Evolutionary conservation across 2,888 invertebrate genomes (phyloP).

Genomic region (Lasioglossum zephyrum): DNA sequence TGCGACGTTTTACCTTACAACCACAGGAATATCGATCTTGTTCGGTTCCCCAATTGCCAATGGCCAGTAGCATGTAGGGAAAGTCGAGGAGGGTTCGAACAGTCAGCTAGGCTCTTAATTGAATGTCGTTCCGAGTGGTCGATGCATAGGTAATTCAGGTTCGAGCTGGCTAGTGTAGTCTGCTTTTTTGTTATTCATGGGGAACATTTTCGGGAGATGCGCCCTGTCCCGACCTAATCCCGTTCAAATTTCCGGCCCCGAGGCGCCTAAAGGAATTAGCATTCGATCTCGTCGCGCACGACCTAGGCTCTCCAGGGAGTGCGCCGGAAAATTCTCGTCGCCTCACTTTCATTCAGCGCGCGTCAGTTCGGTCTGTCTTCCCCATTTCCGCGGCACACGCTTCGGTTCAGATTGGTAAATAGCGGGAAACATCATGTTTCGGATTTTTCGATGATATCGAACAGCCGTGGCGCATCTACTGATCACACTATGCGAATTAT

Average conservation of each 20-base stretch:
- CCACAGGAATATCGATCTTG: neutral
- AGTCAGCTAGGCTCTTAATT: conserved; percentile 52
- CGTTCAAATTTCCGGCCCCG: conserved; percentile 77
- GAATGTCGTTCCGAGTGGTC: conserved; percentile 59
- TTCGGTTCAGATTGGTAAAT: neutral
- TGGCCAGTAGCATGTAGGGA: neutral
- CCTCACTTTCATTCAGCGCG: conserved; percentile 32
- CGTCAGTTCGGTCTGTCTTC: conserved; percentile 25
- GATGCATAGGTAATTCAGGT: conserved; percentile 64
- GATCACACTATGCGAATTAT: neutral
- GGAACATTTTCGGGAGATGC: conserved; percentile 69
- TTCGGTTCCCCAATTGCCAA: neutral
- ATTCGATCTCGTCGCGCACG: conserved; percentile 76
- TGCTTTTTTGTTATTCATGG: conserved; percentile 75
- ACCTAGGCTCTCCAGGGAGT: conserved; percentile 63
- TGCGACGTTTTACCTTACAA: neutral
- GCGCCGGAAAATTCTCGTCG: conserved; percentile 63
- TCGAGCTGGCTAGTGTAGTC: conserved; percentile 49
- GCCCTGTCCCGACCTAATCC: conserved; percentile 71
- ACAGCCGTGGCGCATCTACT: neutral
- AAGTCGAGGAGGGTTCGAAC: conserved; percentile 13
- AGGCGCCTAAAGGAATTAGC: conserved; percentile 79
- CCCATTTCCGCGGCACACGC: neutral
- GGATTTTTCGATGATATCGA: neutral
- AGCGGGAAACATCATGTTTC: neutral